Base-by-base conservation (phyloP, 35 echinoderm and acorn worm genomes). In the Heliocidaris erythrogramma region DNA sequence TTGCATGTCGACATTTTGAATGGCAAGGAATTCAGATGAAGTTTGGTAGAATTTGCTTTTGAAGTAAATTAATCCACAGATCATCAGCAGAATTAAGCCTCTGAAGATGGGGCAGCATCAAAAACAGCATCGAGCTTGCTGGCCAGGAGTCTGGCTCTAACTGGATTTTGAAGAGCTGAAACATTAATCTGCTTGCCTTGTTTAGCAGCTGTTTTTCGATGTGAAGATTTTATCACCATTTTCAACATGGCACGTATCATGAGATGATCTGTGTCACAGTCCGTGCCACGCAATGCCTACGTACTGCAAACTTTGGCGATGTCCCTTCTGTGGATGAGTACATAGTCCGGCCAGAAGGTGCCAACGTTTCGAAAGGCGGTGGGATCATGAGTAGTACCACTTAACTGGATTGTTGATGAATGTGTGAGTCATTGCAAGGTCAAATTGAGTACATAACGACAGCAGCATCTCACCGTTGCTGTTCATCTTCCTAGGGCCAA, bases 341-440 rank as follows among this genome's bases (percentile, higher is more conserved):
- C 93, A 95, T 86, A 97, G 85, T 97, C 95, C 24, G 96, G 96
- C 95, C 24, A 97, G 96, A n/a, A 97, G 94, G 86, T 96, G 88
- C 49, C 59, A 93, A 65, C 93, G 71, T 48, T 96, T 97, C 5
- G 97, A 97, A 88, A 95, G 96, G 59, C 95, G 95, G 88, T 95
- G 96, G 27, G 49, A 78, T 93, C 96, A 97, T 86, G 97, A 94
- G 90, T 92, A 94, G 95, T 92, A 96, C 35, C 94, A 86, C 90
- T 96, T 94, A 69, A 94, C 90, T 60, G 95, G 93, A 50, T 69
- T 88, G 31, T 93, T 49, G 93, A 96, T 96, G 17, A 93, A 96
- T 17, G 97, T 96, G 85, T 97, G 96, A 49, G 94, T 94, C 48
- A 97, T 94, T 32, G 32, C 60, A 49, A 97, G 93, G 17, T 94